A percentile compares a stretch with the other conserved stretches of the same genome.
These are phyloP conservation scores for Sycophaga agraensis DNA, from an alignment of 1,140 invertebrate species.

Conservation along the genomic window DNA sequence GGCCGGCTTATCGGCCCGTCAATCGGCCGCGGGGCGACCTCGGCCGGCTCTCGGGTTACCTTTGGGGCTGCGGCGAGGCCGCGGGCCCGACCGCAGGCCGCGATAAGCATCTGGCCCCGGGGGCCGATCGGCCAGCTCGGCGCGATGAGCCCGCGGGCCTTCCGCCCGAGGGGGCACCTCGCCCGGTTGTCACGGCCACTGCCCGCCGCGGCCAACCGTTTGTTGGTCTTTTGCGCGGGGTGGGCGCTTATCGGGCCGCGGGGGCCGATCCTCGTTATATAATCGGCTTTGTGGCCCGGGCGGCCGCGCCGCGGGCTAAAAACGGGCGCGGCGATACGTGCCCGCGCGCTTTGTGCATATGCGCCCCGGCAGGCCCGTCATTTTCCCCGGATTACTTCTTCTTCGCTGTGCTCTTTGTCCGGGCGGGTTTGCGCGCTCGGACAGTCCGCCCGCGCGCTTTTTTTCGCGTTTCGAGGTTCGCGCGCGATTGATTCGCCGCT, in stretches of 20 bases:
- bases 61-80: not conserved
- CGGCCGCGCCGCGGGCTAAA: too few species aligned
- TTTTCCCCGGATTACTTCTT: constrained; percentile 23
- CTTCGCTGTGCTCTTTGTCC: constrained; percentile 22
- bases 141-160: too few species aligned
- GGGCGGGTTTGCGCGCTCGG: too few species aligned
- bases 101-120: constrained; percentile 6
- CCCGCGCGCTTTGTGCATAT: constrained; percentile 15
- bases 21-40: constrained; percentile 51
- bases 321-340: too few species aligned
- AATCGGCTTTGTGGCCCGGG: constrained; percentile 26
- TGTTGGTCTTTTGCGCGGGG: not conserved
- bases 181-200: too few species aligned
- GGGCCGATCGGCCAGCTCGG: not conserved
- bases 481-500: constrained; percentile 1
- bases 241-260: constrained; percentile 16
- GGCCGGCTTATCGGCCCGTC: constrained; percentile 54
- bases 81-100: not conserved
- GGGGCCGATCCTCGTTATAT: not conserved
- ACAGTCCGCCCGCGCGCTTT: not conserved
- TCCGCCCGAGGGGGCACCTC: constrained; percentile 6
- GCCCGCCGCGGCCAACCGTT: constrained; percentile 4
- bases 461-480: too few species aligned
- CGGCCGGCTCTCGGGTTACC: constrained; percentile 52
- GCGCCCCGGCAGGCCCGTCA: not conserved